Conservation (phyloP, 2,113 vertebrate species). For the Hydropotes inermis region DNA sequence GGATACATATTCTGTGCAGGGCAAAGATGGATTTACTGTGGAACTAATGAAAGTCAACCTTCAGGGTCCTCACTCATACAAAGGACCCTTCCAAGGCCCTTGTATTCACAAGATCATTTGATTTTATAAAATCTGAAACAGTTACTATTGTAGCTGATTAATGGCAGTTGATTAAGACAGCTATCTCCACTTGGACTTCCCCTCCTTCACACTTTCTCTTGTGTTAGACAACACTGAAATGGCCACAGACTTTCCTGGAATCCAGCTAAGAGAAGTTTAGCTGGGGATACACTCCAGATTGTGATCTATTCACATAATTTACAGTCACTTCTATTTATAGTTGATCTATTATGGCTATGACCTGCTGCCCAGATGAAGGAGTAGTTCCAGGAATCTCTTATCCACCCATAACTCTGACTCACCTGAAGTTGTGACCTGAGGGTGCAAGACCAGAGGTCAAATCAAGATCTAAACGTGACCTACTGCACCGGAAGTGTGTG, state of each 20-base stretch:
- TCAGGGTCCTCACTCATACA: background rate
- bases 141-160: background rate
- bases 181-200: background rate
- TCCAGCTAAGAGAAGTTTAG: background rate
- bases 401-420: background rate
- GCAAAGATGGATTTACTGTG: background rate
- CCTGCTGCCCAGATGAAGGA: background rate
- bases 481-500: background rate
- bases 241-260: background rate
- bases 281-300: background rate
- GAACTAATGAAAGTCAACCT: background rate
- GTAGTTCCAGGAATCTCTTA: background rate
- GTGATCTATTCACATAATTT: background rate
- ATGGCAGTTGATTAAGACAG: background rate
- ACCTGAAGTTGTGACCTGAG: background rate
- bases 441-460: background rate
- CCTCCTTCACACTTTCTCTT: background rate
- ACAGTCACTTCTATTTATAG: background rate
- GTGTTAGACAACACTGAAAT: background rate
- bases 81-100: background rate
- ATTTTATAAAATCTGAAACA: background rate
- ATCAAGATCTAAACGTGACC: background rate
- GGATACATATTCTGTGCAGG: background rate
- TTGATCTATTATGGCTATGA: background rate
- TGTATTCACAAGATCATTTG: background rate